Conservation (phyloP, 2,797 vertebrate genomes). For the Limnodromus scolopaceus region DNA sequence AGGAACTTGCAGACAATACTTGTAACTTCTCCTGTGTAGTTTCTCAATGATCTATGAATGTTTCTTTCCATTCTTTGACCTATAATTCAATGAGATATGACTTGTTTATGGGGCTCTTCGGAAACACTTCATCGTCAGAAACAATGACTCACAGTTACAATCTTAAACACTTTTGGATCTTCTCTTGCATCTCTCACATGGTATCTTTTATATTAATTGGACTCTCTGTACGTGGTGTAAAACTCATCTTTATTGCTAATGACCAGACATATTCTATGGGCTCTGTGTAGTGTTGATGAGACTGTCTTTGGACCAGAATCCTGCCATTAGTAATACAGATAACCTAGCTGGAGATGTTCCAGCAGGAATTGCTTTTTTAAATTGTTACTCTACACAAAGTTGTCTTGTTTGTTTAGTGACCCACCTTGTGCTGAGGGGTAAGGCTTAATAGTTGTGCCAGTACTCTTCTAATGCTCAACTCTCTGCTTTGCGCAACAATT, state of each 20-base stretch:
- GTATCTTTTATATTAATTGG: neutral
- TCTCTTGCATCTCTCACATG: conserved; percentile 39
- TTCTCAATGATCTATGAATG: neutral
- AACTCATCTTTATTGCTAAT: conserved; percentile 45
- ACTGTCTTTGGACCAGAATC: neutral
- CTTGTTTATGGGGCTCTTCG: conserved; percentile 2
- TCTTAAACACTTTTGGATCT: conserved; percentile 28
- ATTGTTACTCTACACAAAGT: neutral
- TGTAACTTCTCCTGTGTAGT: neutral
- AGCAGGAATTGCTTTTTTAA: neutral
- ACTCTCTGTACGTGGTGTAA: neutral
- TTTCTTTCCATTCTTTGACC: conserved; percentile 32
- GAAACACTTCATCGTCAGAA: neutral
- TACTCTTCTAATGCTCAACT: conserved; percentile 57
- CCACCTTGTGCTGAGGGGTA: conserved; percentile 29
- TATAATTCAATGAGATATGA: neutral
- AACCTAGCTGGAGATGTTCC: neutral
- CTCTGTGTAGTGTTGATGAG: neutral
- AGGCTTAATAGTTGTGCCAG: conserved; percentile 1
- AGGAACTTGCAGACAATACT: neutral
- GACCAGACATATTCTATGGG: neutral
- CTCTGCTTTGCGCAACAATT: conserved; percentile 61
- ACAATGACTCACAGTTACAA: neutral
- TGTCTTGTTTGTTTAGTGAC: conserved; percentile 1
- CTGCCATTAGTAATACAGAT: conserved; percentile 27